Evolutionary conservation across 2,888 invertebrate species (phyloP).

Genomic region (Meiosimyza decipiens): DNA sequence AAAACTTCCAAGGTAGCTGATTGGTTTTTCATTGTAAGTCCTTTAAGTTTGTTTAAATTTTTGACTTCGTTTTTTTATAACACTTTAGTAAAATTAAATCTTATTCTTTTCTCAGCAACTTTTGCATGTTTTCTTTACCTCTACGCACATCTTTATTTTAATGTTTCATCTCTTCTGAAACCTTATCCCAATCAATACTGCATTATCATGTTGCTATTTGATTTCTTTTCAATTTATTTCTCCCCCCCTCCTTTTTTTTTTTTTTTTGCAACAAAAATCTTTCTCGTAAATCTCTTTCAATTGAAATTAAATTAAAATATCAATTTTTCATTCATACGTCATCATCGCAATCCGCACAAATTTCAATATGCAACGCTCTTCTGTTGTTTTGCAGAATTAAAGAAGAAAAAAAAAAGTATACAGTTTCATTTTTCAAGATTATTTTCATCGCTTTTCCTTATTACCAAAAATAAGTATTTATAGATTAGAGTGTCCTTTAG

Average conservation of each 20-base stretch:
- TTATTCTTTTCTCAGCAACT: not conserved
- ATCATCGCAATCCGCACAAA: not conserved
- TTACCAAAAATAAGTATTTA: not conserved
- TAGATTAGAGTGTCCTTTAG: too few relatives aligned
- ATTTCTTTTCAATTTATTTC: not conserved
- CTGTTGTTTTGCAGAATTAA: not conserved
- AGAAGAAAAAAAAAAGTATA: too few relatives aligned
- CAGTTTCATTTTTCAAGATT: not conserved
- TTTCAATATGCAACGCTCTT: constrained; percentile 1
- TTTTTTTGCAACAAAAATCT: not conserved
- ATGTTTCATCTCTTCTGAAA: too few relatives aligned
- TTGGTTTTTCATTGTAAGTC: constrained; percentile 65
- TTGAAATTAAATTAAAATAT: constrained; percentile 56
- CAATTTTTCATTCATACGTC: constrained; percentile 48
- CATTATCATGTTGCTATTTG: not conserved
- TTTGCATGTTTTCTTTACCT: not conserved
- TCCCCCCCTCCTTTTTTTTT: not conserved
- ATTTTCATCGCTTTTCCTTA: not conserved
- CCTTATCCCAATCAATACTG: not conserved
- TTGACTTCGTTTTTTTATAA: constrained; percentile 23
- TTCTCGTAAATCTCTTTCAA: constrained; percentile 42
- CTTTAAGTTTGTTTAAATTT: constrained; percentile 46
- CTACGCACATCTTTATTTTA: too few relatives aligned
- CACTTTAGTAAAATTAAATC: too few relatives aligned
- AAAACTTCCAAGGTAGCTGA: constrained; percentile 56